phyloP scores from a whole-genome alignment of 2,797 vertebrate genomes.

The Danionella dracula region DNA sequence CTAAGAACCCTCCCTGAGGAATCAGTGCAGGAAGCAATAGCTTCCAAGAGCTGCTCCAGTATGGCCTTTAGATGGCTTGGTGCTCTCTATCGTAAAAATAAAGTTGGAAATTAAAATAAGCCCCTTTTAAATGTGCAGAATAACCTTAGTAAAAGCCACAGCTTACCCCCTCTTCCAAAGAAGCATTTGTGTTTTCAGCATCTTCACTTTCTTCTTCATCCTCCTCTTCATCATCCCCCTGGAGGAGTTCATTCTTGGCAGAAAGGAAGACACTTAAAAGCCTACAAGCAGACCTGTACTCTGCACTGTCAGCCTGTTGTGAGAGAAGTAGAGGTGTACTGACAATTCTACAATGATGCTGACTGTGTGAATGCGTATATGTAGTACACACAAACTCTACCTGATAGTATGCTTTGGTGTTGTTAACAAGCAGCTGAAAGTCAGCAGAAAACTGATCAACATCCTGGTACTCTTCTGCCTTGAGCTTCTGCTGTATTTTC shows the following conservation, averaged over 20 bases:
- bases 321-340: not conserved
- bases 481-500: constrained; percentile 96
- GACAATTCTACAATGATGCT: not conserved
- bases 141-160: not conserved
- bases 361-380: not conserved
- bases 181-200: constrained; percentile 77
- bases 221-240: constrained; percentile 84
- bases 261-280: constrained; percentile 90
- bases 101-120: not conserved
- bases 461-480: constrained; percentile 94
- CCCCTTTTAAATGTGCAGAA: not conserved
- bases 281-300: constrained; percentile 89
- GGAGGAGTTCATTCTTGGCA: constrained; percentile 90
- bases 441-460: constrained; percentile 88
- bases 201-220: constrained; percentile 87
- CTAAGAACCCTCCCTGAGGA: constrained; percentile 86
- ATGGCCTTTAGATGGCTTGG: constrained; percentile 87
- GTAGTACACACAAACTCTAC: constrained; percentile 54
- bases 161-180: constrained; percentile 79
- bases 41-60: constrained; percentile 92
- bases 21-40: constrained; percentile 84
- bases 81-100: constrained; percentile 66
- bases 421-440: constrained; percentile 94
- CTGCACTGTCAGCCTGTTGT: constrained; percentile 80
- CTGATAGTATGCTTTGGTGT: constrained; percentile 95